phyloP scores from a whole-genome alignment of 2,113 vertebrate species.

The Crypturellus undulatus region DNA sequence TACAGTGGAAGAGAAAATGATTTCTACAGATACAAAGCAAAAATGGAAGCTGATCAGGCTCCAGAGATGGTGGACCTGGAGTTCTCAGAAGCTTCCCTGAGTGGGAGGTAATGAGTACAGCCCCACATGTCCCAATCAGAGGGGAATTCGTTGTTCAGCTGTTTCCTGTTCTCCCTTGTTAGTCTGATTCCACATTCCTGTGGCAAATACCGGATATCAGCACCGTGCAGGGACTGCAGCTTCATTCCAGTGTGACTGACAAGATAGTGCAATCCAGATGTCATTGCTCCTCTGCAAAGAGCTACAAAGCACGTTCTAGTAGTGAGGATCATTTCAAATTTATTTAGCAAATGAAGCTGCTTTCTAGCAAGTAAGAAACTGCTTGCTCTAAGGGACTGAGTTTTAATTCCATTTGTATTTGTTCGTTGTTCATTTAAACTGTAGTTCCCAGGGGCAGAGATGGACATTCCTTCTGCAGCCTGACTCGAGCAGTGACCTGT shows the following conservation, averaged over 20 bases:
- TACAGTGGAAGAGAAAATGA: not conserved
- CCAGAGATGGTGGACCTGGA: not conserved
- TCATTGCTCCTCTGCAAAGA: not conserved
- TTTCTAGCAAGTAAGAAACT: not conserved
- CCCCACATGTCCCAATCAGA: not conserved
- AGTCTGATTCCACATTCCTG: conserved; percentile 19
- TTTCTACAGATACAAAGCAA: not conserved
- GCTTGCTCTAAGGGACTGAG: not conserved
- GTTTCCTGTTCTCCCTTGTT: not conserved
- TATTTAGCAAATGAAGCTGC: not conserved
- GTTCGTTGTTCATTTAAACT: not conserved
- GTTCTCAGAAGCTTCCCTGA: not conserved
- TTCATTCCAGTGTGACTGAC: conserved; percentile 40
- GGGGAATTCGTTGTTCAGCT: conserved; percentile 40
- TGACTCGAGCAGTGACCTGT: not conserved
- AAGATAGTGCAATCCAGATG: not conserved
- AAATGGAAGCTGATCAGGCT: not conserved
- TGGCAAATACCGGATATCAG: not conserved
- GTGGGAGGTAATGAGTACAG: not conserved
- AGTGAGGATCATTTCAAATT: not conserved
- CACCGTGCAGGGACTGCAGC: not conserved
- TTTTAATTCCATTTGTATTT: not conserved
- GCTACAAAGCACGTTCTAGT: no score
- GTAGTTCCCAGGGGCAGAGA: not conserved
- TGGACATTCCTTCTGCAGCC: not conserved